Evolutionary conservation across 2,888 invertebrate species (phyloP).

Genomic region (Cantharis nigra): DNA sequence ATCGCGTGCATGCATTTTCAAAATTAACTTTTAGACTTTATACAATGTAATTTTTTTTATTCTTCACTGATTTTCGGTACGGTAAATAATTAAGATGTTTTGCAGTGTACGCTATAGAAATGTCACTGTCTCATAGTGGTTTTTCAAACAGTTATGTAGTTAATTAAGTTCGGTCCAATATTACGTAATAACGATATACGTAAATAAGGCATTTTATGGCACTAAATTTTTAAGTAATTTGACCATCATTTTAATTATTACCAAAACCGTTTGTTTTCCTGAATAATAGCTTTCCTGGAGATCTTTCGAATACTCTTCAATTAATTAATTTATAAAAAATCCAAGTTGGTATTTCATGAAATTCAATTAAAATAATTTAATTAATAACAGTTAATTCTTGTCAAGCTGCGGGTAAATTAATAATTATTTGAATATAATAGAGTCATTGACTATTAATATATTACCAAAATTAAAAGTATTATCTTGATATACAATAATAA

Average conservation of each 20-base stretch:
- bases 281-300: neutral
- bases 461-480: neutral
- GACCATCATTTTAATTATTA: neutral
- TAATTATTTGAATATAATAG: neutral
- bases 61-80: neutral
- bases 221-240: neutral
- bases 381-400: neutral
- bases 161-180: slow-evolving; percentile 27
- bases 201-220: neutral
- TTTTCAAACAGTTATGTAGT: slow-evolving; percentile 37
- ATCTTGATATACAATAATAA: neutral
- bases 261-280: neutral
- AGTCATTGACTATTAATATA: neutral
- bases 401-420: neutral
- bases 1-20: neutral
- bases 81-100: slow-evolving; percentile 5
- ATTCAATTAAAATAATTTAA: neutral
- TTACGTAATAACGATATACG: slow-evolving; percentile 10
- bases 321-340: neutral
- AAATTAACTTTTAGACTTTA: neutral
- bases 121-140: slow-evolving; percentile 40
- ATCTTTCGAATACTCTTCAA: neutral
- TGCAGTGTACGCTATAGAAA: slow-evolving; percentile 7
- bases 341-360: neutral
- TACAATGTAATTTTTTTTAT: neutral